Conservation (phyloP, 2,113 vertebrate species). For the Rhombomys opimus region DNA sequence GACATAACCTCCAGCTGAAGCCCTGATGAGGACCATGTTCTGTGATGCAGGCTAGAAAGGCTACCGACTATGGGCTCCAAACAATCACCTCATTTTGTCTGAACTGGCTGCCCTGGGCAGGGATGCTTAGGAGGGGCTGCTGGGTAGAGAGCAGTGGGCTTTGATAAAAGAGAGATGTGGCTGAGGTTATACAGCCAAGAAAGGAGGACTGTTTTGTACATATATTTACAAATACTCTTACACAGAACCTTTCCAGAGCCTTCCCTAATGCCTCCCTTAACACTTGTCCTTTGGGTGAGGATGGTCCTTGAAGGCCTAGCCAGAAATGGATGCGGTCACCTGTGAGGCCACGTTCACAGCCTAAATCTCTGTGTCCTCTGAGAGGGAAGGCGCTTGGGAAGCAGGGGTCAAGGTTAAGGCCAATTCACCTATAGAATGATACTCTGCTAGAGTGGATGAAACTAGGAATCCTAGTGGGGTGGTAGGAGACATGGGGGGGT, state of each 20-base stretch:
- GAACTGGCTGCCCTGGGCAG: not conserved
- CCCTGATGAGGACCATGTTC: not conserved
- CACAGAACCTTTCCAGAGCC: not conserved
- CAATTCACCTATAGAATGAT: not conserved
- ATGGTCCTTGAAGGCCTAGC: not conserved
- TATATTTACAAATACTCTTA: too few relatives aligned
- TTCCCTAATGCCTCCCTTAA: not conserved
- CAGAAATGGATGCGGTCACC: not conserved
- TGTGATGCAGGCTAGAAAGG: not conserved
- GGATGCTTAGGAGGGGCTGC: not conserved
- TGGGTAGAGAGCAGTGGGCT: not conserved
- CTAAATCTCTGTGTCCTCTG: fast-evolving
- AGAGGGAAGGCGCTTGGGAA: not conserved
- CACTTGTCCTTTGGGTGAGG: not conserved
- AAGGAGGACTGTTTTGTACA: not conserved
- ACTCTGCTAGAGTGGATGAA: fast-evolving
- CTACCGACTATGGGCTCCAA: not conserved
- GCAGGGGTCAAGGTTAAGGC: not conserved
- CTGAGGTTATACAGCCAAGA: not conserved
- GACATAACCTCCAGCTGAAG: not conserved
- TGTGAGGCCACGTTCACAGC: not conserved
- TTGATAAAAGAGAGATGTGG: not conserved
- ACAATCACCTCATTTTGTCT: not conserved
- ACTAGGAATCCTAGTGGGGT: too few relatives aligned
- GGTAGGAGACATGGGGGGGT: not conserved